Evolutionary conservation across 64 coral and sea anemone species (phyloP), one percentile per base, ranked within the genome.

Genomic region (Montipora capricornis): DNA sequence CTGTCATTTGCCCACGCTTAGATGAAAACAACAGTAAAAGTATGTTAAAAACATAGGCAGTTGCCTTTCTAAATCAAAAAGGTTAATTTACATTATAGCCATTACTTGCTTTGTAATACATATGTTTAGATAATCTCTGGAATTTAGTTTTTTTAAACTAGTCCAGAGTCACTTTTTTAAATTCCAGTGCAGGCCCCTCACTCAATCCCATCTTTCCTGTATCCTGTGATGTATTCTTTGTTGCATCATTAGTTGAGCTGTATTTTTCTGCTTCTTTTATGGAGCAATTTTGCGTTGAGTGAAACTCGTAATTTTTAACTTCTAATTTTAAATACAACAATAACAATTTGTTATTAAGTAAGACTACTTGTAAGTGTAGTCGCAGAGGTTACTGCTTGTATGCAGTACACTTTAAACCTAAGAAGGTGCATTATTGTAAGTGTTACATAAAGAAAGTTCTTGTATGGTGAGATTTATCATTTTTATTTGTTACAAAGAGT

Each of bases 401-500:
- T 20, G 47, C 7, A 64, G 44, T 47, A 64, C 17, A 49, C 17
- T 49, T 51, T 47, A 9, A 49, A 19, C 4, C 46, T 49, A 19
- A 64, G 11, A 57, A 11, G 3, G 11, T 37, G 37, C 37, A 37
- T 37, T 37, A 37, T 37, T 37, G 37, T 37, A 37, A 37, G 37
- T 37, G 37, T 37, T 37, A 37, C 37, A 2, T 68, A 83, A 4
- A 66, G 52, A 29, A 83, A 6, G n/a, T 66, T 44, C 57, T 26
- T 59, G 62, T 49, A 10, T 71, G 3, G 12, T 19, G 11, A 86
- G 82, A 73, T 73, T 70, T 71, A 47, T 86, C 70, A 73, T 68
- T 86, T 86, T 71, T 86, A 86, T 86, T 86, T 86, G 82, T 86
- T 70, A 22, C 46, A 50, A 73, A 73, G 47, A 78, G 45, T 11